These are phyloP conservation scores for Perodicticus potto DNA, from an alignment of 2,797 vertebrate genomes.

Conservation along the genomic window DNA sequence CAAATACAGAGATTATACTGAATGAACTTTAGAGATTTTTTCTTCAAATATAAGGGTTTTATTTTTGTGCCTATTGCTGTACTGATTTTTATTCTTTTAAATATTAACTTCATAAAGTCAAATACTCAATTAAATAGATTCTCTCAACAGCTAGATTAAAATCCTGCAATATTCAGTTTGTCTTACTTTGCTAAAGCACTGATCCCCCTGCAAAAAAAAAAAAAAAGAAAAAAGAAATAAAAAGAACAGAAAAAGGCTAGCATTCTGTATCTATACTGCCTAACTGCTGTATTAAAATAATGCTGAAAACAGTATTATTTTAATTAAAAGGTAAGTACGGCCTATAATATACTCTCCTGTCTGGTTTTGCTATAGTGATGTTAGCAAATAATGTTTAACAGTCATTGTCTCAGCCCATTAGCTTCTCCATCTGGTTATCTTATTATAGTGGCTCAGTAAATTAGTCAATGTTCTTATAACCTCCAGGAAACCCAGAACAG, in stretches of 20 bases:
- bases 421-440: conserved; percentile 80
- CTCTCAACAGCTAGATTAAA: not conserved
- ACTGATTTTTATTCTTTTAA: not conserved
- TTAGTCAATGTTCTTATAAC: conserved; percentile 79
- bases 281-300: conserved; percentile 63
- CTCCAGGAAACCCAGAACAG: conserved; percentile 76
- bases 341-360: conserved; percentile 45
- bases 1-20: not conserved
- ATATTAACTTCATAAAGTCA: not conserved
- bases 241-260: not conserved
- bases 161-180: not conserved
- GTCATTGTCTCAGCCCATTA: conserved; percentile 77
- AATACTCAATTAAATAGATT: not conserved
- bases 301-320: conserved; percentile 79
- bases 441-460: conserved; percentile 81
- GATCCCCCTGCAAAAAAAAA: not conserved
- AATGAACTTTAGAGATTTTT: not conserved
- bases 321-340: conserved; percentile 77
- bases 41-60: not conserved
- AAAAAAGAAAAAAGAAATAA: not conserved
- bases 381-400: conserved; percentile 77
- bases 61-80: not conserved
- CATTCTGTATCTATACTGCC: conserved; percentile 12
- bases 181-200: conserved; percentile 45
- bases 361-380: not conserved